Evolutionary conservation across 2,888 invertebrate species (phyloP).

Genomic region (Idaea aversata): DNA sequence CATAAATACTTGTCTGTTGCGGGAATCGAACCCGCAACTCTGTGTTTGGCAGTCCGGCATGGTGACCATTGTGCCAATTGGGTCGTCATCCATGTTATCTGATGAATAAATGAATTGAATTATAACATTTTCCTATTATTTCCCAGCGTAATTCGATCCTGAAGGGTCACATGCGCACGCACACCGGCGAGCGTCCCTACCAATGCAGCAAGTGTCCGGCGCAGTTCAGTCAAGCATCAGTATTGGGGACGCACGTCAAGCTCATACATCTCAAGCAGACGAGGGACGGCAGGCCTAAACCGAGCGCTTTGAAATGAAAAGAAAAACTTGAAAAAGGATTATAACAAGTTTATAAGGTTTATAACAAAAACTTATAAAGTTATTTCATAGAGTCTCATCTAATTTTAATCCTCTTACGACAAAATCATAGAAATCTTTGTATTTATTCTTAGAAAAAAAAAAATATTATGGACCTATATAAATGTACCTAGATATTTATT

Average conservation of each 20-base stretch:
- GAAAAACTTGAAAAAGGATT: neutral
- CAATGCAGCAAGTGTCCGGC: slow-evolving; percentile 60
- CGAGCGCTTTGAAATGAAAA: slow-evolving; percentile 1
- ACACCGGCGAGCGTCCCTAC: slow-evolving; percentile 67
- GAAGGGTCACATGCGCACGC: slow-evolving; percentile 60
- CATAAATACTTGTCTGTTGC: too few relatives aligned
- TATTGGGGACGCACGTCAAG: slow-evolving; percentile 53
- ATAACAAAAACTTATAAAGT: too few relatives aligned
- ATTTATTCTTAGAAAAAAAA: neutral
- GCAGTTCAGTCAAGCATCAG: slow-evolving; percentile 54
- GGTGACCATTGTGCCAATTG: too few relatives aligned
- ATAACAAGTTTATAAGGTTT: too few relatives aligned
- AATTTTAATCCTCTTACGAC: too few relatives aligned
- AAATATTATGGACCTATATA: neutral
- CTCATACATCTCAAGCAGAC: slow-evolving; percentile 58
- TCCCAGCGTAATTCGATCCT: slow-evolving; percentile 56
- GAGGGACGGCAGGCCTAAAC: slow-evolving; percentile 53
- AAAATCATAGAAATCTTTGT: too few relatives aligned
- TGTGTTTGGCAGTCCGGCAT: too few relatives aligned
- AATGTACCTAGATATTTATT: neutral
- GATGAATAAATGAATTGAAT: too few relatives aligned
- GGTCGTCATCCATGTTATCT: too few relatives aligned
- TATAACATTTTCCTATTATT: too few relatives aligned
- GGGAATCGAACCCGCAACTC: too few relatives aligned
- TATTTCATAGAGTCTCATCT: too few relatives aligned